Base-by-base conservation (phyloP, 2,888 invertebrate species). In the Nezara viridula region DNA sequence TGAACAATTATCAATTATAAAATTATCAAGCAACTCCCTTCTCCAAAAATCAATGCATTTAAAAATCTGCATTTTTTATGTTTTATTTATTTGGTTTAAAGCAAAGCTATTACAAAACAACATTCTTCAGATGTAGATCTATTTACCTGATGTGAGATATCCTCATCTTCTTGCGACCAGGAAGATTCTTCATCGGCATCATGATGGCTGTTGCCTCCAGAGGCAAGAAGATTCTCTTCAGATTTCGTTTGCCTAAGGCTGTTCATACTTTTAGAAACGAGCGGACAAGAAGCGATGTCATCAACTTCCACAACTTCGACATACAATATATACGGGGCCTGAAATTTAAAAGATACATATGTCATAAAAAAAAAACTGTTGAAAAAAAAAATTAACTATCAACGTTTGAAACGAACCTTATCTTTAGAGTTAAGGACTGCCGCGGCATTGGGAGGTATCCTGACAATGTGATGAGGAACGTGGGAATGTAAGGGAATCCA, bases 341-440 rank as follows among this genome's bases (percentile, higher is more conserved):
- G 91, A 73, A 92, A 92, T 89, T 66, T 91, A 88, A 32, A 85
- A 88, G 16, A 86, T 21, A 52, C 10, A n/a, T 10, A 55, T 1
- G n/a, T n/a, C 2, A 55, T 55, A 55, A 55, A 44, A 10, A 5
- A 44, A 10, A 44, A 44, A 44, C 44, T 44, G 5, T 44, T 7
- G 44, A 44, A 44, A 10, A 44, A 44, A 7, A 7, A n/a, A n/a
- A 44, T 7, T 44, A 47, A 50, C 50, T 44, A 16, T 47, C 19
- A 86, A 52, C 19, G 32, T 4, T 32, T 55, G 21, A 44, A 24
- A 73, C n/a, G 24, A n/a, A 96, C 96, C 95, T 98, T 98, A 93
- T 98, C 98, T 94, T 99, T 99, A 91, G 99, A 99, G 93, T 99
- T 99, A 91, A 99, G 96, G 89, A 99, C 99, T 88, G 99, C 99